Evolutionary conservation across 2,888 invertebrate genomes (phyloP), one percentile per base, ranked within the genome.

Genomic region (Meiosimyza platycephala): DNA sequence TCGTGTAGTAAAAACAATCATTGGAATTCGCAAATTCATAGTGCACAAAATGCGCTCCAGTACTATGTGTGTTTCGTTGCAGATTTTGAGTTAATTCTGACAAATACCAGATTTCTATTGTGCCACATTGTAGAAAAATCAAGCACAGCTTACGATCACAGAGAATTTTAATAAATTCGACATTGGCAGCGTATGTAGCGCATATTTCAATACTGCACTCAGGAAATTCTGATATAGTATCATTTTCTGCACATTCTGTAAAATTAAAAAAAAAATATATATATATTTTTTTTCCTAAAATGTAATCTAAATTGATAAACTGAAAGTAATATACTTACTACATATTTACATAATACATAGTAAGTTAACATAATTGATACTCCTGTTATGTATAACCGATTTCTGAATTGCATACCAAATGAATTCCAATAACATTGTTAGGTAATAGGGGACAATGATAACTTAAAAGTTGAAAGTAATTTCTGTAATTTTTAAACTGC

Each of bases 71-170:
- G 13, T 79, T 79, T 7, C 80, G 81, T 11, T 81, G 81, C 15
- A 86, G 75, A 0, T 80, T 71, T 7, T 73, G 70, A 22, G 78
- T 74, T 5, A 79, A 54, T 5, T 71, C 62, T 2, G 86, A 87
- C 60, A 81, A 70, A 72, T 82, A 86, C 84, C 85, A 85, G 15
- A 87, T 82, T 67, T 86, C 86, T 50, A 87, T 79, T 28, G 80
- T 81, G 12, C 87, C 86, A 67, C 82, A 84, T 65, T 77, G 79
- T 0, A 86, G 77, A 40, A 81, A 82, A 15, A 87, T 74, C 15
- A 87, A 64, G 9, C 84, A 78, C 3, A 85, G 74, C 63, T 81
- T 82, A 0, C 75, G 76, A 1, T 76, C 72, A 12, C 78, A 79
- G 5, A 83, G 75, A 3, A 83, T 50, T 11, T 79, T 79, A 28